A percentile compares a stretch with the other conserved stretches of the same genome.
Conservation (phyloP, 2,113 vertebrate genomes). For the Ammodytes dubius region DNA sequence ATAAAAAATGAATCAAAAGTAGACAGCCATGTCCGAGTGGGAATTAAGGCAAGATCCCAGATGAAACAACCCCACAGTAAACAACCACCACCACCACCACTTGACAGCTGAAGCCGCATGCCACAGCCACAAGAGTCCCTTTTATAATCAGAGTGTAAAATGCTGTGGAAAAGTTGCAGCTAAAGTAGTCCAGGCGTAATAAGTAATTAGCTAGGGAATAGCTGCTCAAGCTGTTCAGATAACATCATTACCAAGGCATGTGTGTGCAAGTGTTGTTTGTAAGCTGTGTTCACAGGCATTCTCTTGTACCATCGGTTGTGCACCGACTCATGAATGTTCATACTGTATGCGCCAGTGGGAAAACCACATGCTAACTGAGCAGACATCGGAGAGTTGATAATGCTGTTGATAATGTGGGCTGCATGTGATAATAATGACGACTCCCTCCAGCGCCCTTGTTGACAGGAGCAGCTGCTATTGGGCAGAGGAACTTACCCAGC, state of each 20-base stretch:
- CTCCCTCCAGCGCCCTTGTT: background rate
- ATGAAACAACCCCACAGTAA: conserved; percentile 54
- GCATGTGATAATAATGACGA: background rate
- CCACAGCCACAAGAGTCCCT: conserved; percentile 57
- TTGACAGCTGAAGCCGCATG: conserved; percentile 45
- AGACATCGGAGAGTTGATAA: conserved; percentile 13
- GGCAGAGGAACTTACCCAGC: conserved; percentile 87
- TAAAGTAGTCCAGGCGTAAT: conserved; percentile 65
- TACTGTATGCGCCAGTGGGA: conserved; percentile 32
- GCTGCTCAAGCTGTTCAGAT: conserved; percentile 62
- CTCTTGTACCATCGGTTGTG: conserved; percentile 36
- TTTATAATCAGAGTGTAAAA: conserved; percentile 63
- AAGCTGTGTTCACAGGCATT: conserved; percentile 9
- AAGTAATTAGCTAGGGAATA: conserved; percentile 70
- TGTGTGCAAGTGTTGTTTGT: conserved; percentile 19
- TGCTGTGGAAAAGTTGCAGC: conserved; percentile 48
- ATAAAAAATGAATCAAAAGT: conserved; percentile 30
- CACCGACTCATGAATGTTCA: conserved; percentile 52
- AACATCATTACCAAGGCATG: conserved; percentile 55
- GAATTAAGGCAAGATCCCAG: conserved; percentile 41
- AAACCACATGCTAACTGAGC: conserved; percentile 37
- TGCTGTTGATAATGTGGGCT: conserved; percentile 4
- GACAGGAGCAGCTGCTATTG: background rate
- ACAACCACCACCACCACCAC: conserved; percentile 40
- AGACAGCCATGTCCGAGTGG: conserved; percentile 22